These are phyloP conservation scores for Paramormyrops hopkinsi DNA, from an alignment of 2,797 vertebrate species.

Conservation along the genomic window DNA sequence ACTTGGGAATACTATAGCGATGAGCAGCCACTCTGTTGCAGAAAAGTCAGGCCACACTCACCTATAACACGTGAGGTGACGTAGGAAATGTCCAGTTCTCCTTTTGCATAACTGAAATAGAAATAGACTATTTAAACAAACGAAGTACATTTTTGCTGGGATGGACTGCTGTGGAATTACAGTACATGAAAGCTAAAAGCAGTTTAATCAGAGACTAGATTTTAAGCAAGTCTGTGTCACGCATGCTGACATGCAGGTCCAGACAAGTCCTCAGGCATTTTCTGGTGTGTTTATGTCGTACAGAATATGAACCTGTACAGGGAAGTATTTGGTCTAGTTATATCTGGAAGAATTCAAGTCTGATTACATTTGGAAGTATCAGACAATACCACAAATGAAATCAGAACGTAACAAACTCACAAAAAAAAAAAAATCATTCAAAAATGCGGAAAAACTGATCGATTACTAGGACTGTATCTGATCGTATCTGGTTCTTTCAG, in stretches of 20 bases:
- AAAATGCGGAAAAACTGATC: neutral
- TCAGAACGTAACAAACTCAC: neutral
- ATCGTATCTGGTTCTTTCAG: neutral
- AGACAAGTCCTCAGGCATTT: neutral
- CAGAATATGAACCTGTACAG: neutral
- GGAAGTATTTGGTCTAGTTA: neutral
- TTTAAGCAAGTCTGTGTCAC: neutral
- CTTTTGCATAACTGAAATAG: conserved; percentile 85
- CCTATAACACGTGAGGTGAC: conserved; percentile 97
- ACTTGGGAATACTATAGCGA: neutral
- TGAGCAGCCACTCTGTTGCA: neutral
- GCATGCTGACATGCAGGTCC: neutral
- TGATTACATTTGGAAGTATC: neutral
- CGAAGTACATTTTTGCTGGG: neutral
- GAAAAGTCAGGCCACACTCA: conserved; percentile 48
- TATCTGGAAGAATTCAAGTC: neutral
- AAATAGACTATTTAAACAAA: neutral
- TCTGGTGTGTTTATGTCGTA: neutral
- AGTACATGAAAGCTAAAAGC: neutral
- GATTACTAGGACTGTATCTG: neutral
- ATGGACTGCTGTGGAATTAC: neutral
- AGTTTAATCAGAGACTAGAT: neutral
- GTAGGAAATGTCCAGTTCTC: conserved; percentile 94
- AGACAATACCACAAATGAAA: neutral
- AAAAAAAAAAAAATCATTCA: neutral